These are phyloP conservation scores for Rhabdornis inornatus DNA, from an alignment of 2,113 vertebrate genomes.

Conservation along the genomic window DNA sequence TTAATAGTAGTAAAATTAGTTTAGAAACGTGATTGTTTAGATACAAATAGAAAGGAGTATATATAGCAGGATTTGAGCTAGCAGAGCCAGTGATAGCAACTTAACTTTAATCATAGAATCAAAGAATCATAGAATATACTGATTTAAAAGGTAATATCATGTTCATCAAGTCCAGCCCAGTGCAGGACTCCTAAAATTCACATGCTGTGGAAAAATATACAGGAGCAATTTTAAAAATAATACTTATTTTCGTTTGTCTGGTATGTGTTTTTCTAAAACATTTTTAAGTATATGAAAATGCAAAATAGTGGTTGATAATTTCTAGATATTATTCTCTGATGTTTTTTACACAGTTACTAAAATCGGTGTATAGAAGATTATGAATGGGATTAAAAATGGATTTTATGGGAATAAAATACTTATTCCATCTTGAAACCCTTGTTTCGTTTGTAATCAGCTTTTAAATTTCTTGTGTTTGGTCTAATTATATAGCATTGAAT, in stretches of 20 bases:
- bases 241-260: not conserved
- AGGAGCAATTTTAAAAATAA: not conserved
- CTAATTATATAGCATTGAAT: not conserved
- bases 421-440: not conserved
- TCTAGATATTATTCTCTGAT: not conserved
- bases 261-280: not conserved
- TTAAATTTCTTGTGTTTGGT: not conserved
- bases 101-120: not conserved
- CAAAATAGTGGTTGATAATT: not conserved
- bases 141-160: not conserved
- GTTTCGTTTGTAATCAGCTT: not conserved
- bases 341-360: not conserved
- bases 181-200: not conserved
- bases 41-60: not conserved
- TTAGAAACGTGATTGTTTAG: not conserved
- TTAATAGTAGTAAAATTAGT: not conserved
- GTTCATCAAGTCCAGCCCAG: not conserved
- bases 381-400: not conserved
- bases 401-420: not conserved
- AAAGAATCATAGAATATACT: not conserved
- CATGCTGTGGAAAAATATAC: not conserved
- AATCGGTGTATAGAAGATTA: not conserved
- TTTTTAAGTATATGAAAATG: not conserved
- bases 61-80: not conserved
- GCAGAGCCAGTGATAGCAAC: not conserved